Evolutionary conservation across 92 coral and sea anemone genomes (phyloP).

Genomic region (Phymanthus crucifer): DNA sequence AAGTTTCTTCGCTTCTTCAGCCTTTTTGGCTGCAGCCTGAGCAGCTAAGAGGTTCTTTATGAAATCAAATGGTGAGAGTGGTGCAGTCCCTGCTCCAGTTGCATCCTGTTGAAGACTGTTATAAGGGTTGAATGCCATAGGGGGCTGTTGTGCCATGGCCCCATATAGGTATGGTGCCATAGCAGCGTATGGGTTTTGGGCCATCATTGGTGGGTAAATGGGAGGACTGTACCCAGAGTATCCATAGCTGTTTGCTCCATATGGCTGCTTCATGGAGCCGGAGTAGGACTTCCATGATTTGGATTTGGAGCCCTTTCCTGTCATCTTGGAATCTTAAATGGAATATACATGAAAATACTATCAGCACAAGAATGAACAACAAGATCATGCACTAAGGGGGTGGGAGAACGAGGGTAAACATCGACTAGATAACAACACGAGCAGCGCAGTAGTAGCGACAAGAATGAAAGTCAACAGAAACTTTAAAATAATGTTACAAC

Average conservation of each 20-base stretch:
- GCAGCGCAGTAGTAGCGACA: too few relatives aligned
- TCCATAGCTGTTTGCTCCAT: not conserved
- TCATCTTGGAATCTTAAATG: not conserved
- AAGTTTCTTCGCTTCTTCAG: constrained; percentile 3
- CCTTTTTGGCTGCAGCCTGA: not conserved
- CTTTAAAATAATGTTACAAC: not conserved
- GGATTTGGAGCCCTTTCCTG: not conserved
- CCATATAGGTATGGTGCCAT: constrained; percentile 26
- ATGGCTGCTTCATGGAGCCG: not conserved
- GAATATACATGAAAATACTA: not conserved
- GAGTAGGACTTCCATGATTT: constrained; percentile 13
- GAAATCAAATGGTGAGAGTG: not conserved
- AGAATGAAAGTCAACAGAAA: too few relatives aligned
- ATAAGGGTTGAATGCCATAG: constrained; percentile 6
- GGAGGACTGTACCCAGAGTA: not conserved
- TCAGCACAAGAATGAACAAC: not conserved
- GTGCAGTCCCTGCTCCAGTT: not conserved
- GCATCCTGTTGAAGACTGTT: constrained; percentile 15
- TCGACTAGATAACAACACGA: too few relatives aligned
- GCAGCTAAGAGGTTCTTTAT: constrained; percentile 4
- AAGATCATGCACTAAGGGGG: too few relatives aligned
- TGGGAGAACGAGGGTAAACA: too few relatives aligned
- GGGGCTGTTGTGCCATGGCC: constrained; percentile 8
- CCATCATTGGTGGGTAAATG: constrained; percentile 2
- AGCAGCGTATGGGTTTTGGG: constrained; percentile 15